Evolutionary conservation across 2,888 invertebrate species (phyloP).

Genomic region (Synergus gifuensis): DNA sequence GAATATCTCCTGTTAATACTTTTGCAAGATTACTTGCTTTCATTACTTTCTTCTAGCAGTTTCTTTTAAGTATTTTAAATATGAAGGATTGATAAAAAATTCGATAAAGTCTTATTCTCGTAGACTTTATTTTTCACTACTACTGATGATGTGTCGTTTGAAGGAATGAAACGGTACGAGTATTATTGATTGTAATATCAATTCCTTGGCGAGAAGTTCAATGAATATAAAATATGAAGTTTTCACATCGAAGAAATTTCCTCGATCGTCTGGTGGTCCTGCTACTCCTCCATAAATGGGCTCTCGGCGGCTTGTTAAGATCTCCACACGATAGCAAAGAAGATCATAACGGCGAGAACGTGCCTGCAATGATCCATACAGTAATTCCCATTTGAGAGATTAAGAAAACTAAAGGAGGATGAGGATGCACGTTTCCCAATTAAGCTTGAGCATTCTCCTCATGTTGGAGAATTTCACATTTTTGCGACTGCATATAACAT

Average conservation of each 20-base stretch:
- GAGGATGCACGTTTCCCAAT: slow-evolving; percentile 59
- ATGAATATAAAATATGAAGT: slow-evolving; percentile 36
- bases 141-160: not conserved
- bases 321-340: slow-evolving; percentile 35
- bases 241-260: slow-evolving; percentile 19
- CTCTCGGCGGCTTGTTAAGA: slow-evolving; percentile 41
- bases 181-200: slow-evolving; percentile 32
- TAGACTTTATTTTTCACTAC: not conserved
- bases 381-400: slow-evolving; percentile 61
- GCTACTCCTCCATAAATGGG: slow-evolving; percentile 30
- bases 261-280: not conserved
- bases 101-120: not conserved
- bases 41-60: no score
- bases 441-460: slow-evolving; percentile 51
- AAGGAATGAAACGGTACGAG: not conserved
- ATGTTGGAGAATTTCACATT: slow-evolving; percentile 37
- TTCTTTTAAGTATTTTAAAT: not conserved
- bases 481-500: slow-evolving; percentile 29
- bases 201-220: slow-evolving; percentile 7
- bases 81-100: not conserved
- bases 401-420: slow-evolving; percentile 55
- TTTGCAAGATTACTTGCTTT: no score
- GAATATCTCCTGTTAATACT: no score
- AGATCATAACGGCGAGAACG: slow-evolving; percentile 38
- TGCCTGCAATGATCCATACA: slow-evolving; percentile 39